These are phyloP conservation scores for Chrysaora quinquecirrha DNA, from an alignment of 30 jellyfish, hydroid and myxozoan genomes.

Conservation along the genomic window DNA sequence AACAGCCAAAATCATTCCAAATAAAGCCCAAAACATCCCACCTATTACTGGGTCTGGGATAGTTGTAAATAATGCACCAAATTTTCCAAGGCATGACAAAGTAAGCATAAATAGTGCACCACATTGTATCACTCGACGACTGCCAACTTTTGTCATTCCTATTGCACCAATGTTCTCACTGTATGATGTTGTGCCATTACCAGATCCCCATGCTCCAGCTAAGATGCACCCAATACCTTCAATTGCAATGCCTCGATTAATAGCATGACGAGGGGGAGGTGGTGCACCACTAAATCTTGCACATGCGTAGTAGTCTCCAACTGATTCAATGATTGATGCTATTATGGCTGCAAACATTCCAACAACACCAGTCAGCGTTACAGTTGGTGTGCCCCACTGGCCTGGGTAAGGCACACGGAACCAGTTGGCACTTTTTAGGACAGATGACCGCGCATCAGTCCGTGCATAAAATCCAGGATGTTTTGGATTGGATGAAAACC, in stretches of 20 bases:
- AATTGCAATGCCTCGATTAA: conserved; percentile 91
- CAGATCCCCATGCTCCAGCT: conserved; percentile 99
- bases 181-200: conserved; percentile 98
- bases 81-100: conserved; percentile 89
- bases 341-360: conserved; percentile 98
- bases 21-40: conserved; percentile 90
- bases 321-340: conserved; percentile 95
- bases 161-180: conserved; percentile 98
- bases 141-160: conserved; percentile 98
- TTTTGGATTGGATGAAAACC: conserved; percentile 37
- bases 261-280: conserved; percentile 98
- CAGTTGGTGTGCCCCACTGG: conserved; percentile 99
- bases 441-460: conserved; percentile 74
- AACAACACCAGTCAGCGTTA: conserved; percentile 75
- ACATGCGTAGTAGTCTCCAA: conserved; percentile 98
- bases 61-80: conserved; percentile 96
- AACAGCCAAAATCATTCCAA: conserved; percentile 98
- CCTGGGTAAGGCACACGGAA: conserved; percentile 98
- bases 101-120: conserved; percentile 92
- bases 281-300: conserved; percentile 98
- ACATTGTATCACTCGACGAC: conserved; percentile 91
- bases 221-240: conserved; percentile 97
- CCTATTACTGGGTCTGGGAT: conserved; percentile 97
- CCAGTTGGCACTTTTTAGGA: conserved; percentile 74
- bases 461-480: conserved; percentile 86